Evolutionary conservation across 2,113 vertebrate genomes (phyloP).

Genomic region (Bubo blakistoni): DNA sequence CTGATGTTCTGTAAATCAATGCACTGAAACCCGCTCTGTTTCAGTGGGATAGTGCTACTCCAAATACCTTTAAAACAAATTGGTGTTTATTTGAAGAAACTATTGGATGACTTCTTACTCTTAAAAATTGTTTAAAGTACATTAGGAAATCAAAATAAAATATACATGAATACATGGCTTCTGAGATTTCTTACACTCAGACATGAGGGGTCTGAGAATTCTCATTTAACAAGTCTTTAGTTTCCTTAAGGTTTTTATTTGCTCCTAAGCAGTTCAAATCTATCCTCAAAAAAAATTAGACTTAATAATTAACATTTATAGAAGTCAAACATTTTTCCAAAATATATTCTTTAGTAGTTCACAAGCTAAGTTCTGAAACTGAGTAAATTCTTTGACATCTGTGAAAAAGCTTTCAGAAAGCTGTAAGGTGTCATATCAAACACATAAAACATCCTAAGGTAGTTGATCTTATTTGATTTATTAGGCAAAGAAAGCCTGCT

Average conservation of each 20-base stretch:
- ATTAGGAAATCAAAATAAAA: not conserved
- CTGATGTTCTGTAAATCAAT: not conserved
- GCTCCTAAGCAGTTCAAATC: not conserved
- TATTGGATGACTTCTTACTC: not conserved
- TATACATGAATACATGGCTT: not conserved
- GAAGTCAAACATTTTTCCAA: not conserved
- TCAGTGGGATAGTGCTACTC: not conserved
- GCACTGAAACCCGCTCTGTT: not conserved
- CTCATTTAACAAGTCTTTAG: not conserved
- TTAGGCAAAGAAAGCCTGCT: not conserved
- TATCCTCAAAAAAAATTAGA: not conserved
- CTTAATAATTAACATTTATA: not conserved
- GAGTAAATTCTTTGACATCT: not conserved
- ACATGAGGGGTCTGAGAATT: not conserved
- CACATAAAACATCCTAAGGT: not conserved
- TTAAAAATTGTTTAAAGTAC: not conserved
- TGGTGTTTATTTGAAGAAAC: not conserved
- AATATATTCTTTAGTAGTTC: not conserved
- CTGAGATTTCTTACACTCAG: not conserved
- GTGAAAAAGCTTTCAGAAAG: not conserved
- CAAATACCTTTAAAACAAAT: not conserved
- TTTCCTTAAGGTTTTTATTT: not conserved
- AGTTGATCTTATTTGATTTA: not conserved
- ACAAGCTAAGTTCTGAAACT: not conserved
- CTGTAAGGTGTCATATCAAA: not conserved